These are phyloP conservation scores for Drosophila simulans DNA, from an alignment of 1,140 invertebrate genomes.

Conservation along the genomic window DNA sequence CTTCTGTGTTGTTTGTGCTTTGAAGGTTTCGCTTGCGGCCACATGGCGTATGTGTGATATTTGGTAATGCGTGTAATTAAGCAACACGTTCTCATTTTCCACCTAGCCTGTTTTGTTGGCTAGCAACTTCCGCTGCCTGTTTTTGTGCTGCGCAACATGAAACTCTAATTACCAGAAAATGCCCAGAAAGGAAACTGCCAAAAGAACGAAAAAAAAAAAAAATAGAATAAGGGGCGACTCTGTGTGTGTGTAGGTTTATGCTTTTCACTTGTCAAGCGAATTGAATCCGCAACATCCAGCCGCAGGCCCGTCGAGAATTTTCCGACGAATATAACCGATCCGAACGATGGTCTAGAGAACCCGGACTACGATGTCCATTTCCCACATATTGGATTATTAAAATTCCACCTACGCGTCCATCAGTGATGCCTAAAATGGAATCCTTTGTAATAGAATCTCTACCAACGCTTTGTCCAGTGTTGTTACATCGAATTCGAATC, in stretches of 20 bases:
- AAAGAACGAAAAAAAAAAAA: slow-evolving; percentile 18
- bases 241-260: background rate
- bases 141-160: slow-evolving; percentile 67
- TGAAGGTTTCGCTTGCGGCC: slow-evolving; percentile 17
- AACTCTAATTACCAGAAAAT: slow-evolving; percentile 78
- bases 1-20: background rate
- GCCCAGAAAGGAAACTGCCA: slow-evolving; percentile 32
- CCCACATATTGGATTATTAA: background rate
- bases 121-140: slow-evolving; percentile 68
- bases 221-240: background rate
- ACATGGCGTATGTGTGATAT: slow-evolving; percentile 77
- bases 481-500: too few relatives aligned
- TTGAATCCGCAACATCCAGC: slow-evolving; percentile 12
- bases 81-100: slow-evolving; percentile 58
- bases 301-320: background rate
- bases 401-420: background rate
- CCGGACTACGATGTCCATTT: background rate
- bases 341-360: background rate
- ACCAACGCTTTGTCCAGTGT: too few relatives aligned
- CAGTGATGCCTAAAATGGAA: too few relatives aligned
- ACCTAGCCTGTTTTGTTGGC: slow-evolving; percentile 54
- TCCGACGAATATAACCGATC: background rate
- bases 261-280: slow-evolving; percentile 36
- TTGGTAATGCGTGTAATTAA: slow-evolving; percentile 79
- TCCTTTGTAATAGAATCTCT: too few relatives aligned